Percentiles rank a stretch among this genome's conserved stretches.
phyloP scores from a whole-genome alignment of 2,113 vertebrate species.

The Chamaetylas fuelleborni region DNA sequence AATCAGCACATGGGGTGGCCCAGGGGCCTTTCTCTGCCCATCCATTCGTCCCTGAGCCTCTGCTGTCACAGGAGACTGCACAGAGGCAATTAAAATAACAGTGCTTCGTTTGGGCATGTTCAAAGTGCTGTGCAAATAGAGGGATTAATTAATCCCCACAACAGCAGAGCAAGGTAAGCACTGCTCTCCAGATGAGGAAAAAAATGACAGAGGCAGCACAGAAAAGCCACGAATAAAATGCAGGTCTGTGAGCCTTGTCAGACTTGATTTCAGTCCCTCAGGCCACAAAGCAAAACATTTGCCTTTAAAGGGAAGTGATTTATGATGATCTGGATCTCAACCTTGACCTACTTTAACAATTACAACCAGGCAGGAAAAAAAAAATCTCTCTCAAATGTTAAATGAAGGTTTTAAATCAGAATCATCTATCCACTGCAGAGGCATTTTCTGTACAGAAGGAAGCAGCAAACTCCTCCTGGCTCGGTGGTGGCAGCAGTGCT shows the following conservation, averaged over 20 bases:
- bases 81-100: not conserved
- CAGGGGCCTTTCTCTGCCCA: not conserved
- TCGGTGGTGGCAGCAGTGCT: not conserved
- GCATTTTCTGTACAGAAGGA: not conserved
- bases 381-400: not conserved
- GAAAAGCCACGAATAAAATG: constrained; percentile 37
- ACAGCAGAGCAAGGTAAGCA: constrained; percentile 22
- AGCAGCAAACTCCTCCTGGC: not conserved
- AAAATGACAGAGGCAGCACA: rapidly evolving
- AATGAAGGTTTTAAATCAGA: constrained; percentile 8
- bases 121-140: not conserved
- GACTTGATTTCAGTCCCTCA: not conserved
- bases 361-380: not conserved
- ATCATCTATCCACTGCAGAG: not conserved
- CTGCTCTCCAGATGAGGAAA: not conserved
- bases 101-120: not conserved
- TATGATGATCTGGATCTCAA: constrained; percentile 1
- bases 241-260: not conserved
- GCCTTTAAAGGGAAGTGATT: not conserved
- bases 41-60: not conserved
- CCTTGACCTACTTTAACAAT: constrained; percentile 31
- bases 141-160: constrained; percentile 46
- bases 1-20: rapidly evolving
- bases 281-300: constrained; percentile 9
- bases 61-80: not conserved